Conservation (phyloP, 2,113 vertebrate genomes). For the Pterocles orientalis region DNA sequence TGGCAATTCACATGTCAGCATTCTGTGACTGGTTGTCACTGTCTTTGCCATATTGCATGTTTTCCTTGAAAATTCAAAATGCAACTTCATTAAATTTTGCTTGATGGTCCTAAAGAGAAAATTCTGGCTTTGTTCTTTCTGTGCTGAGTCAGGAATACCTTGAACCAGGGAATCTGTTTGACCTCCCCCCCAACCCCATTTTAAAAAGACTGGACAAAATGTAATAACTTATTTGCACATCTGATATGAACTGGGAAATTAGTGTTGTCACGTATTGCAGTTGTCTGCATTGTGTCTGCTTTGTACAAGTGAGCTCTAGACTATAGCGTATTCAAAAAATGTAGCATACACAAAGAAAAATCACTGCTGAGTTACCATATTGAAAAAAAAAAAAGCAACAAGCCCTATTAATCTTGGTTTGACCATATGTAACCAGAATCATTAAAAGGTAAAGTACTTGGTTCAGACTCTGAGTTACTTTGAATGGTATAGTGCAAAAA, state of each 20-base stretch:
- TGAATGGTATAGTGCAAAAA: not conserved
- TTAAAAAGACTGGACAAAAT: not conserved
- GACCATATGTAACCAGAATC: not conserved
- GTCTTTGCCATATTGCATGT: not conserved
- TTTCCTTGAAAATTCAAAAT: slow-evolving; percentile 20
- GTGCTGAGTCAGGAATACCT: not conserved
- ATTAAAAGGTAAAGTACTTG: not conserved
- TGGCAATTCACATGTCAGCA: fast-evolving
- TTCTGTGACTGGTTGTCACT: not conserved
- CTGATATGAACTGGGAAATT: not conserved
- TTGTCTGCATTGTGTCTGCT: not conserved
- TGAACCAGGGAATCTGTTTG: not conserved
- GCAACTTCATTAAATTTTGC: not conserved
- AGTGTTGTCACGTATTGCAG: not conserved
- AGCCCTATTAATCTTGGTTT: not conserved
- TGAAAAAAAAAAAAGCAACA: not conserved
- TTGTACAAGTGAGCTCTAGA: not conserved
- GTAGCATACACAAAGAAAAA: not conserved
- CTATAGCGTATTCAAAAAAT: not conserved
- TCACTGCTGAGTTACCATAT: not conserved
- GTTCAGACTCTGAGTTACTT: not conserved
- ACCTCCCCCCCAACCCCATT: not conserved
- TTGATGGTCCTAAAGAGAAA: not conserved
- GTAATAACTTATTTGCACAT: not conserved
- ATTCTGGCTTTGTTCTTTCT: not conserved